Conservation (phyloP, 2,113 vertebrate genomes). For the Corynorhinus townsendii region DNA sequence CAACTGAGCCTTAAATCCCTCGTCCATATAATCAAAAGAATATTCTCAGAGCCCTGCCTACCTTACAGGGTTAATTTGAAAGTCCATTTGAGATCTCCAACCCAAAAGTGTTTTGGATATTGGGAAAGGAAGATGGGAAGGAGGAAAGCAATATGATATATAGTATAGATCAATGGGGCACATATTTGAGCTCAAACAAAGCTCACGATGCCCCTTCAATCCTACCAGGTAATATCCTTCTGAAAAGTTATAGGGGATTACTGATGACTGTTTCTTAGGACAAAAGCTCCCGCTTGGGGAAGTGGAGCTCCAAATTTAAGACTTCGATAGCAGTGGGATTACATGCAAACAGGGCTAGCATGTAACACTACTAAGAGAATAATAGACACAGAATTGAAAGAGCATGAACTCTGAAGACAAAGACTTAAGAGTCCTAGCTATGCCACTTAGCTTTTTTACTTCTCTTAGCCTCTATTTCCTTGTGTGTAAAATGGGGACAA, state of each 20-base stretch:
- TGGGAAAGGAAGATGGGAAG: neutral
- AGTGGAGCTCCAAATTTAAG: neutral
- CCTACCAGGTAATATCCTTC: neutral
- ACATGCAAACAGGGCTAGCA: neutral
- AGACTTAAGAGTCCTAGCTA: neutral
- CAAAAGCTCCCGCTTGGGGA: neutral
- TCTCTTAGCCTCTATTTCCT: constrained; percentile 47
- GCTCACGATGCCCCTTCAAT: neutral
- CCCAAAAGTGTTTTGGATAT: neutral
- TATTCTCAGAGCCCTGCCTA: neutral
- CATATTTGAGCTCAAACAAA: neutral
- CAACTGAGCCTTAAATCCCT: neutral
- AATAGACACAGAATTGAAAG: neutral
- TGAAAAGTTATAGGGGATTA: neutral
- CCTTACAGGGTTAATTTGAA: neutral
- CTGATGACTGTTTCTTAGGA: neutral
- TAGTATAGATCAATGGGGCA: neutral
- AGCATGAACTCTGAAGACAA: neutral
- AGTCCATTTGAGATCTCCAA: neutral
- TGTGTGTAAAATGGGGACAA: neutral
- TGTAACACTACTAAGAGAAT: neutral
- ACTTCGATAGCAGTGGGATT: neutral
- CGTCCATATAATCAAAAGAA: neutral
- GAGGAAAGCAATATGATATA: neutral
- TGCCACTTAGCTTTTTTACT: neutral